Evolutionary conservation across 2,888 invertebrate species (phyloP), one percentile per base, ranked within the genome.

Genomic region (Helleia helle): DNA sequence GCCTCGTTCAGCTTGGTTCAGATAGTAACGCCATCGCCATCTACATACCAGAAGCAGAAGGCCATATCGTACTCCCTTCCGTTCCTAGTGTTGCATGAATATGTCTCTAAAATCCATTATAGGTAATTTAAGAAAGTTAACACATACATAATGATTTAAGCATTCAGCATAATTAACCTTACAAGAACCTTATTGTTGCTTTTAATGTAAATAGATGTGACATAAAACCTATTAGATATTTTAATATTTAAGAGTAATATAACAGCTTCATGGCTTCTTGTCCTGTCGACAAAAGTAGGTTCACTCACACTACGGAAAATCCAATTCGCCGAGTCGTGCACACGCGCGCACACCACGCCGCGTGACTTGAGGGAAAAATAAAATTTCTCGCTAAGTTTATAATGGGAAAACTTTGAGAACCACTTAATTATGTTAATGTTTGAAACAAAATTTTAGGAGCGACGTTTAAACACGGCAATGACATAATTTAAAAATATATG

Each of bases 391-490:
- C 83, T 83, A 84, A 84, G 84, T 84, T 84, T 83, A 83, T 84
- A 84, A 84, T 84, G 84, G 84, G 84, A 84, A 84, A 84, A 84
- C 83, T 84, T 84, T 81, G 81, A 81, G 83, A 84, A 81, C 84
- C 84, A 84, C 84, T 84, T 84, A 84, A 84, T 84, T 84, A 84
- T 84, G 84, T 84, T 84, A 84, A 84, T 84, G 84, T 84, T 83
- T 77, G 76, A 84, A 84, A 84, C 84, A 79, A 81, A 83, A 84
- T 83, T 84, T 80, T 73, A 81, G 76, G 75, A 75, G 73, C 77
- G 79, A 81, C 71, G 71, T 73, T 84, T 79, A 74, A 79, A 79
- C 68, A 79, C 62, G 71, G 71, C 73, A 73, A 76, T 77, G 66
- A 74, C 73, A 76, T 71, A 62, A 75, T 71, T 74, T 68, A 58